Evolutionary conservation across 2,888 invertebrate genomes (phyloP).

Genomic region (Rhagonycha lutea): DNA sequence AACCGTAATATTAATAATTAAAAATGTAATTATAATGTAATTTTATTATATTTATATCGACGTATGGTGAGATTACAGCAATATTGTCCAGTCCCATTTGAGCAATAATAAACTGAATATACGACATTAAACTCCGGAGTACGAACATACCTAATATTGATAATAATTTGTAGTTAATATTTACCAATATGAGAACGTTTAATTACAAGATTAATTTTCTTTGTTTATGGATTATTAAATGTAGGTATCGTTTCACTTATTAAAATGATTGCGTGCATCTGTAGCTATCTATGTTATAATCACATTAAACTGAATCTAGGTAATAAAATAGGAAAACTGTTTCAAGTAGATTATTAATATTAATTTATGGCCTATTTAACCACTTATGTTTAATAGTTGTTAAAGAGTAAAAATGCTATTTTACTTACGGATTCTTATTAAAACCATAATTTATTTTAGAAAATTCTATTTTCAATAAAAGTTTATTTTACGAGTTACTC

Average conservation of each 20-base stretch:
- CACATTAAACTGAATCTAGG: not conserved
- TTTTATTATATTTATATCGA: not conserved
- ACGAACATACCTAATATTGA: conserved; percentile 6
- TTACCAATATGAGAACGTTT: conserved; percentile 2
- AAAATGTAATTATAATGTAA: not conserved
- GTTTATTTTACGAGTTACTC: no score
- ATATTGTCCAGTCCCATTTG: conserved; percentile 1
- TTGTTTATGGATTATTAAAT: conserved; percentile 16
- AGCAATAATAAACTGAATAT: conserved; percentile 8
- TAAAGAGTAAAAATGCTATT: not conserved
- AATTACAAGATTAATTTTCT: conserved; percentile 20
- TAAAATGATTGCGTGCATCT: conserved; percentile 9
- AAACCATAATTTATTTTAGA: not conserved
- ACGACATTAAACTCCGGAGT: conserved; percentile 4
- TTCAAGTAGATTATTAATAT: not conserved
- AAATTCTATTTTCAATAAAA: not conserved
- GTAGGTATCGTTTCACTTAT: conserved; percentile 1
- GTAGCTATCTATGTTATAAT: not conserved
- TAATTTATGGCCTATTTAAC: not conserved
- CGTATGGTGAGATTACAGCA: not conserved
- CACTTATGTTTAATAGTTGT: not conserved
- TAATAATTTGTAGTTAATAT: conserved; percentile 21
- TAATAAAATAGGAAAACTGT: not conserved
- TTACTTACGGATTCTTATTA: not conserved
- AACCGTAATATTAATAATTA: not conserved